These are phyloP conservation scores for Melanotus villosus DNA, from an alignment of 2,888 invertebrate species.

Conservation along the genomic window DNA sequence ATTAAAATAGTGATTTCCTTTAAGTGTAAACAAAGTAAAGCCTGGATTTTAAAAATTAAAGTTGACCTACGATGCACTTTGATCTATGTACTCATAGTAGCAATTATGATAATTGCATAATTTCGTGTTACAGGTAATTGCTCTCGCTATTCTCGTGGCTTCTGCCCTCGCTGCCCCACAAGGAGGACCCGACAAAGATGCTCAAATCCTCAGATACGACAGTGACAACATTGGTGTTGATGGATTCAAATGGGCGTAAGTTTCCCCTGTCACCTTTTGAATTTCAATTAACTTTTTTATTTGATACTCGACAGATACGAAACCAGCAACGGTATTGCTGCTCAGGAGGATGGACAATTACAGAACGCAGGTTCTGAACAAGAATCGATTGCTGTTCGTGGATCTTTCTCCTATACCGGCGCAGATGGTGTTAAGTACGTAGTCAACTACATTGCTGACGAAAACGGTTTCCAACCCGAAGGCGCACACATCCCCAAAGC, in stretches of 20 bases:
- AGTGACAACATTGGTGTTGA: conserved; percentile 72
- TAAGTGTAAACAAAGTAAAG: too few species aligned
- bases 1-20: too few species aligned
- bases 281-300: background rate
- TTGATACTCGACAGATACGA: conserved; percentile 70
- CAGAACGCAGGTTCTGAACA: conserved; percentile 77
- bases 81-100: too few species aligned
- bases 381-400: conserved; percentile 74
- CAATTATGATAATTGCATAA: too few species aligned
- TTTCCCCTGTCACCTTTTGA: conserved; percentile 39
- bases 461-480: conserved; percentile 74
- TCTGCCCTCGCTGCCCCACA: conserved; percentile 58
- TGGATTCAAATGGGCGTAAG: conserved; percentile 64
- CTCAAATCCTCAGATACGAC: conserved; percentile 74
- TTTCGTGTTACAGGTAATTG: conserved; percentile 52
- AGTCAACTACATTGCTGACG: conserved; percentile 75
- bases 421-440: conserved; percentile 76
- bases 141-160: conserved; percentile 56
- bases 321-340: conserved; percentile 76
- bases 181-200: conserved; percentile 67
- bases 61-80: too few species aligned
- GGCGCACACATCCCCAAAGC: conserved; percentile 68
- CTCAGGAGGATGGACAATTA: conserved; percentile 74
- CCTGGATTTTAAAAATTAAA: too few species aligned
- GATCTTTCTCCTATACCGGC: conserved; percentile 74